Evolutionary conservation across 1,140 invertebrate genomes (phyloP).

Genomic region (Samia ricini): DNA sequence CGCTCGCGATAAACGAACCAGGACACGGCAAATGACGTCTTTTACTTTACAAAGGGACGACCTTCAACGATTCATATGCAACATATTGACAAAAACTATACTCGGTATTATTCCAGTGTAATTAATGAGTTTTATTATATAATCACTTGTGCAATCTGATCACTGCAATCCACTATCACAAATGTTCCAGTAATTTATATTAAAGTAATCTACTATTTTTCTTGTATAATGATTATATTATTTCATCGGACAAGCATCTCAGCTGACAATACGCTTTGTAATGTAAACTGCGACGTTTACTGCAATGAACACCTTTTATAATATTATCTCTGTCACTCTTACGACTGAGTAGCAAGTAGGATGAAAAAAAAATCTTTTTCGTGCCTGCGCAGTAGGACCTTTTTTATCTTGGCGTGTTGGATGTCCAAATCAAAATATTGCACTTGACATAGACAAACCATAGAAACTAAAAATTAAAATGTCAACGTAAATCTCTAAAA

Average conservation of each 20-base stretch:
- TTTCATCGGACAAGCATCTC: background rate
- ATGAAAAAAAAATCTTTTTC: background rate
- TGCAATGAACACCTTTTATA: background rate
- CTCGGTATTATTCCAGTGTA: background rate
- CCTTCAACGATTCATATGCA: conserved; percentile 65
- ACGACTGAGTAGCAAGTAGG: background rate
- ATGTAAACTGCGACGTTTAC: background rate
- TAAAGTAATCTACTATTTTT: background rate
- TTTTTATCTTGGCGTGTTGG: background rate
- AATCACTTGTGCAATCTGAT: background rate
- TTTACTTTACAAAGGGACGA: conserved; percentile 28
- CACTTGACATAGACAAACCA: background rate
- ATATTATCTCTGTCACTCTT: background rate
- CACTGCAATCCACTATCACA: background rate
- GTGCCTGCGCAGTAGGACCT: background rate
- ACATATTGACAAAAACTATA: background rate
- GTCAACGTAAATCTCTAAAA: too few relatives aligned
- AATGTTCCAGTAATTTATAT: background rate
- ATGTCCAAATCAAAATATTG: background rate
- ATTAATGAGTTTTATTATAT: background rate
- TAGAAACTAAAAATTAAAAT: background rate
- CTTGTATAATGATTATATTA: background rate
- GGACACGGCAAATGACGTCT: conserved; percentile 34
- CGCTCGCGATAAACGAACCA: conserved; percentile 31
- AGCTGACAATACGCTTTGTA: background rate